Percentiles rank a stretch among this genome's conserved stretches.
phyloP scores from a whole-genome alignment of 2,888 invertebrate species.

The Gymnocheta viridis region DNA sequence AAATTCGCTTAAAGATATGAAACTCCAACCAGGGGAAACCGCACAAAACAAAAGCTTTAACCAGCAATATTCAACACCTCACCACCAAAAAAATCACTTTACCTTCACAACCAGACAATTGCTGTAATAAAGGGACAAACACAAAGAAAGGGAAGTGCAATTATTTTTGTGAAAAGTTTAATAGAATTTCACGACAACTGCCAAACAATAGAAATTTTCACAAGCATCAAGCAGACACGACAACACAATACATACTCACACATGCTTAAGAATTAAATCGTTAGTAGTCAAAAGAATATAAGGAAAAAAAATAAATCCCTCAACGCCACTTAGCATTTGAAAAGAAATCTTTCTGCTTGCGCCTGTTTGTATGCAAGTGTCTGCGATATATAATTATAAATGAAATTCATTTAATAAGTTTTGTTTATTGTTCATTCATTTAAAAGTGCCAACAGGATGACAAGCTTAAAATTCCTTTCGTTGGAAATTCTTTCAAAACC shows the following conservation, averaged over 20 bases:
- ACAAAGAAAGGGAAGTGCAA: slow-evolving; percentile 18
- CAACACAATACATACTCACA: background rate
- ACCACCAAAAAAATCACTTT: slow-evolving; percentile 15
- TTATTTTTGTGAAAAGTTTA: slow-evolving; percentile 40
- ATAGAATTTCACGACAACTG: slow-evolving; percentile 35
- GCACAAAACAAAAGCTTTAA: slow-evolving; percentile 13
- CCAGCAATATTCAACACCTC: slow-evolving; percentile 19
- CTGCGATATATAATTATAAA: slow-evolving; percentile 33
- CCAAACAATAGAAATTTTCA: slow-evolving; percentile 23
- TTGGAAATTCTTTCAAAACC: slow-evolving; percentile 44
- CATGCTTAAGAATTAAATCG: background rate
- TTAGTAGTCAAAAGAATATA: background rate
- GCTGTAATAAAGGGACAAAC: background rate
- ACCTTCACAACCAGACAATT: slow-evolving; percentile 30
- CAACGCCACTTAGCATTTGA: background rate
- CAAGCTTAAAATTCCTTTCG: slow-evolving; percentile 8
- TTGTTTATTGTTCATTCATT: slow-evolving; percentile 24
- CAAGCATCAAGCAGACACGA: background rate
- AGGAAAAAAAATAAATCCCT: background rate
- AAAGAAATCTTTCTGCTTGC: background rate
- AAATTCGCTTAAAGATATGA: background rate
- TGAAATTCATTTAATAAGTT: slow-evolving; percentile 37
- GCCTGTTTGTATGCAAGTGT: background rate
- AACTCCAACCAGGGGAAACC: background rate
- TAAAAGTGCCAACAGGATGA: slow-evolving; percentile 6